Base-by-base conservation (phyloP, 2,113 vertebrate species). In the Megaptera novaeangliae region DNA sequence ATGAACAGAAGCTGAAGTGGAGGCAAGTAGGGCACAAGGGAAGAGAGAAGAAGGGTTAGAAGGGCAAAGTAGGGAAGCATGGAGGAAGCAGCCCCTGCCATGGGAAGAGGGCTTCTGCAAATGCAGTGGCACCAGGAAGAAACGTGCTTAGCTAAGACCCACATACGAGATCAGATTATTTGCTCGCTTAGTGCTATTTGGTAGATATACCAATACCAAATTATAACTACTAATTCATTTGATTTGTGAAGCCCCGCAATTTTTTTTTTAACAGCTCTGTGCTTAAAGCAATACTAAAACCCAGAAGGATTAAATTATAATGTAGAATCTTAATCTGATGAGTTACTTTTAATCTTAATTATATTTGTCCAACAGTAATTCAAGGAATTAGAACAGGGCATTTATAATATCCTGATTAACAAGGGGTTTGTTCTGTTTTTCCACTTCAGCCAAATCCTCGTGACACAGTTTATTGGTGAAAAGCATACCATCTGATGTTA, bases 331-430 rank as follows among this genome's bases (percentile, higher is more conserved):
- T 84, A 97, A 96, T 93, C 89, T 83, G 36, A 97, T 89, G 88
- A 95, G 72, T 93, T 96, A 71, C 75, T 93, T 83, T 83, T 55
- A 81, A 88, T 74, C 86, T 95, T 97, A 88, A 96, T 97, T 95
- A 66, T 97, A 96, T 97, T 95, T 97, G 72, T 68, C 44, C 74
- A 95, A 92, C 39, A 91, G 61, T 94, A 91, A 97, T 95, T 95
- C 95, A 59, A 90, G 96, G 64, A 94, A 95, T 89, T 96, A 93
- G 34, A 91, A 93, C 27, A 64, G 55, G 36, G 20, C 46, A 96
- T 96, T 97, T 64, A 64, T 21, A 77, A 80, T 80, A 63, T 72
- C 34, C 68, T 68, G n/a, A 83, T 64, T 83, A 96, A 88, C 75
- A 52, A 94, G 25, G 39, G 18, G 8, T 89, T 94, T 83, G 27